phyloP scores from a whole-genome alignment of 1,140 invertebrate genomes.

The Zaprionus capensis region DNA sequence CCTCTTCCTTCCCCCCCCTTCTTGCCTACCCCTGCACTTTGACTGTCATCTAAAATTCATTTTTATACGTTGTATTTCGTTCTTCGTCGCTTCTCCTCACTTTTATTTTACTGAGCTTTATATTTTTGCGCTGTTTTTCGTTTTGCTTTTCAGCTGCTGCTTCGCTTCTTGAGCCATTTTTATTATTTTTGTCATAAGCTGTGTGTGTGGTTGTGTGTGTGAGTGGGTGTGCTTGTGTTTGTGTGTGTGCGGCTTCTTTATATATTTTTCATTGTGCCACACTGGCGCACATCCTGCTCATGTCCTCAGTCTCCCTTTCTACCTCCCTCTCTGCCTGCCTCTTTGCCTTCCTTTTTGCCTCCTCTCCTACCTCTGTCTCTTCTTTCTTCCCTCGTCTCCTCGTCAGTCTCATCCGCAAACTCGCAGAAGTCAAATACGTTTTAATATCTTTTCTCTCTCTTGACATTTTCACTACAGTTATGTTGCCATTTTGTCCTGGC shows the following conservation, averaged over 20 bases:
- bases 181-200: constrained; percentile 81
- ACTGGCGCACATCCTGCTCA: constrained; percentile 72
- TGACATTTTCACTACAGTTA: constrained; percentile 83
- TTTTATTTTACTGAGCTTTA: constrained; percentile 55
- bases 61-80: constrained; percentile 77
- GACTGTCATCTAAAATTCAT: constrained; percentile 83
- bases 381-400: background rate
- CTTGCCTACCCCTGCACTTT: constrained; percentile 49
- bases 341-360: background rate
- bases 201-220: constrained; percentile 21
- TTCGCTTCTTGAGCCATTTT: constrained; percentile 80
- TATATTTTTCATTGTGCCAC: constrained; percentile 82
- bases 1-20: background rate
- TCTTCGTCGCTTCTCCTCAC: constrained; percentile 35
- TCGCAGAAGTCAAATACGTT: constrained; percentile 82
- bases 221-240: constrained; percentile 38
- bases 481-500: constrained; percentile 74
- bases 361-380: background rate
- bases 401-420: constrained; percentile 57
- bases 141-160: constrained; percentile 60
- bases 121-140: constrained; percentile 61
- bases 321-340: background rate
- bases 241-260: constrained; percentile 72
- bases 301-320: constrained; percentile 22
- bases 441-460: constrained; percentile 83